phyloP scores from a whole-genome alignment of 2,888 invertebrate genomes.

The Cylloceria caligata region DNA sequence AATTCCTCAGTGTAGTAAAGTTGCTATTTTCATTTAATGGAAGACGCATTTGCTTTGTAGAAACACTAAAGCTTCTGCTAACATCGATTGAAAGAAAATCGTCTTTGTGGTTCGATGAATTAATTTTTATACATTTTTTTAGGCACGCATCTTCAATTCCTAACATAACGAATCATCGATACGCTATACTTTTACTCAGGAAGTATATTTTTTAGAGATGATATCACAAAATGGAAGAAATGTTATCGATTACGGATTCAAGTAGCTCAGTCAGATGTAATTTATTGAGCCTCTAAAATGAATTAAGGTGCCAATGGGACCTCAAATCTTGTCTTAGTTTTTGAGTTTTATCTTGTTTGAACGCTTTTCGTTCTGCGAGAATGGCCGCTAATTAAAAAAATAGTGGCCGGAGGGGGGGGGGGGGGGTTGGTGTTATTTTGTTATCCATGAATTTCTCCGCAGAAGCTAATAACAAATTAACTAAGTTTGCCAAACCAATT shows the following conservation, averaged over 20 bases:
- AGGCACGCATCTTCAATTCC: neutral
- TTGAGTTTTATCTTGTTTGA: too few relatives aligned
- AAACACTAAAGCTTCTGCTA: neutral
- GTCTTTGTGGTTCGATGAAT: neutral
- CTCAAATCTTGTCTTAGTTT: too few relatives aligned
- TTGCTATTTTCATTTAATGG: constrained; percentile 16
- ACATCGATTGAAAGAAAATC: neutral
- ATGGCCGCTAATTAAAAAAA: neutral
- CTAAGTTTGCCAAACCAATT: too few relatives aligned
- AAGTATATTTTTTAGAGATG: neutral
- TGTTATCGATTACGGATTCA: neutral
- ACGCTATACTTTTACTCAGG: neutral
- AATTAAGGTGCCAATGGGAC: neutral
- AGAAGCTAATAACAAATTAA: too few relatives aligned
- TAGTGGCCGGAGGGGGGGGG: too few relatives aligned
- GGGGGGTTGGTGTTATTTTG: too few relatives aligned
- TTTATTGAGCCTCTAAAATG: neutral
- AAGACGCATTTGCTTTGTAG: too few relatives aligned
- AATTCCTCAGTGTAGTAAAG: constrained; percentile 2
- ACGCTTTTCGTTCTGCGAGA: neutral
- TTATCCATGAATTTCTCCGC: too few relatives aligned
- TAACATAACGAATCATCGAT: neutral
- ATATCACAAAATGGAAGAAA: neutral
- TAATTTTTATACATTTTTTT: neutral
- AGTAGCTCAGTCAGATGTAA: neutral